phyloP scores from a whole-genome alignment of 2,113 vertebrate species.

The Larimichthys crocea region DNA sequence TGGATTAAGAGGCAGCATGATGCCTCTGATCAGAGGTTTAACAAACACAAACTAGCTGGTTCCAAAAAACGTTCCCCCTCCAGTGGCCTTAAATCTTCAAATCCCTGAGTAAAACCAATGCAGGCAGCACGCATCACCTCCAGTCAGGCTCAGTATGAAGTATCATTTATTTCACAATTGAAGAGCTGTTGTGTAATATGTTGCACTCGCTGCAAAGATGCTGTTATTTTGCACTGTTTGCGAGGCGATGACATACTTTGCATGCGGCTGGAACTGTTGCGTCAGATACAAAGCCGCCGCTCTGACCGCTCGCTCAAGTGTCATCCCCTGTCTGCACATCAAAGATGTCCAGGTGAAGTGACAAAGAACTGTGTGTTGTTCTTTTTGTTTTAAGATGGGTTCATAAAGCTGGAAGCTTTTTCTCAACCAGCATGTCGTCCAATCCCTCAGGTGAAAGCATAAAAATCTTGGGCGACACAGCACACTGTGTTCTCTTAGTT shows the following conservation, averaged over 20 bases:
- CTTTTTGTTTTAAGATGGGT: background rate
- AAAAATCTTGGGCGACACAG: background rate
- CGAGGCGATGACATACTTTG: background rate
- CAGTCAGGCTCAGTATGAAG: background rate
- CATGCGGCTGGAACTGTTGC: background rate
- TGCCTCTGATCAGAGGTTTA: conserved; percentile 17
- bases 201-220: too few relatives aligned
- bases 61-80: background rate
- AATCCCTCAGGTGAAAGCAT: background rate
- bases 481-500: background rate
- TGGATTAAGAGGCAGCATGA: conserved; percentile 24
- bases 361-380: too few relatives aligned
- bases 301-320: conserved; percentile 19
- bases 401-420: too few relatives aligned
- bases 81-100: background rate
- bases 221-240: background rate
- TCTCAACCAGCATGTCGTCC: too few relatives aligned
- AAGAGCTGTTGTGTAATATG: background rate
- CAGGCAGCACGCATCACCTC: background rate
- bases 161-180: background rate
- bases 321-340: too few relatives aligned
- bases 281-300: background rate
- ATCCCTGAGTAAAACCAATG: conserved; percentile 1
- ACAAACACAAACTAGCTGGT: background rate
- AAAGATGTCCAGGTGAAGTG: too few relatives aligned